A percentile compares a stretch with the other conserved stretches of the same genome.
Evolutionary conservation across 2,113 vertebrate species (phyloP).

Genomic region (Triplophysa dalaica): DNA sequence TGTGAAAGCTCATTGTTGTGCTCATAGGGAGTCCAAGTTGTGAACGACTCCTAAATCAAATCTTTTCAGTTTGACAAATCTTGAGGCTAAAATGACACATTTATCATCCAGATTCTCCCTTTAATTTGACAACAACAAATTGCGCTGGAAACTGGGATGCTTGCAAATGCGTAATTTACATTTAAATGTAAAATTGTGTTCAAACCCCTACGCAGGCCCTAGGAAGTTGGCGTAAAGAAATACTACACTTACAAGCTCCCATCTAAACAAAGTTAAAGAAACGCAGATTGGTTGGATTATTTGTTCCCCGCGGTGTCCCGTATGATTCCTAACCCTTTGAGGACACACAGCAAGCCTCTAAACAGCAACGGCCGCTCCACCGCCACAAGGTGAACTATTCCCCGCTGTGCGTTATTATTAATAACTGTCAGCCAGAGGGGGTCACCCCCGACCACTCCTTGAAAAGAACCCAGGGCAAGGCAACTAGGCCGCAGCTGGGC

Average conservation of each 20-base stretch:
- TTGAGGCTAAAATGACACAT: no score
- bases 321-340: conserved; percentile 48
- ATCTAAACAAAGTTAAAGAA: conserved; percentile 5
- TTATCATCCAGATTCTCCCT: not conserved
- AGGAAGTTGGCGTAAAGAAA: not conserved
- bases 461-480: conserved; percentile 68
- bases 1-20: no score
- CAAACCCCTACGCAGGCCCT: not conserved
- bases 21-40: no score
- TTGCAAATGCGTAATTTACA: not conserved
- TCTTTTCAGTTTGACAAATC: not conserved
- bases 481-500: conserved; percentile 71
- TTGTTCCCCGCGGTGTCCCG: conserved; percentile 32
- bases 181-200: not conserved
- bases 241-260: not conserved
- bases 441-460: conserved; percentile 72
- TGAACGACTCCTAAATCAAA: no score
- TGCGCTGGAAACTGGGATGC: conserved; percentile 24
- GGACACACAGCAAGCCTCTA: conserved; percentile 52
- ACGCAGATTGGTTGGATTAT: conserved; percentile 34
- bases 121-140: conserved; percentile 4
- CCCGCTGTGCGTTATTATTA: conserved; percentile 73
- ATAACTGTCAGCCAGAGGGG: conserved; percentile 74
- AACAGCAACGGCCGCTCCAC: conserved; percentile 54
- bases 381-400: conserved; percentile 75